Evolutionary conservation across 1,140 invertebrate genomes (phyloP), one percentile per base, ranked within the genome.

Genomic region (Drosophila pseudoananassae): DNA sequence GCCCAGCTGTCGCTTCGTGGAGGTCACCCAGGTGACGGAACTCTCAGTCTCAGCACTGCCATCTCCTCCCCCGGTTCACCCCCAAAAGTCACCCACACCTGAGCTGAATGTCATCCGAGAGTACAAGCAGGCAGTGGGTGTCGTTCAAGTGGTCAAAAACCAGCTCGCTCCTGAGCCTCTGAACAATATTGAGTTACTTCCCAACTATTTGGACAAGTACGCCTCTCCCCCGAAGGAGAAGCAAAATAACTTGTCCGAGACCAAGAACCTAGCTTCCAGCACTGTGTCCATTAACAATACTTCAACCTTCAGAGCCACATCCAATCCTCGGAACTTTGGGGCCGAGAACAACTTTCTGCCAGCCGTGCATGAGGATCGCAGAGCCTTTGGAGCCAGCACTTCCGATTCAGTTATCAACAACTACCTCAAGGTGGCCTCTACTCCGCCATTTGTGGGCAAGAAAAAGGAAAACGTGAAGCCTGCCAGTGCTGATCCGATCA

Each of bases 391-490:
- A 1, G 38, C 15, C 12, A 47, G 15, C 33, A 83, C 59, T 29
- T 60, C 83, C 4, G 90, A 91, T 8, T 40, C 87, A 0, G 91
- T 92, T 2, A 92, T 92, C 1, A 91, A 73, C 47, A 92, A 92
- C 36, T 92, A 92, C 50, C 52, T 92, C 4, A 91, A 88, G 46
- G 70, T 87, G 27, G 54, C 73, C 38, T 46, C 78, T 3, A 25
- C 78, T 1, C 55, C 90, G 1, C 61, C 87, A 1, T 74, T 80
- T 33, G 80, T 90, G 51, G 77, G 53, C 40, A 90, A 90, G 43
- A 92, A 92, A 23, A 90, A 92, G 59, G 85, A 90, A 54, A 90
- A 91, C 12, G 91, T 89, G 0, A 85, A 83, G 29, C 79, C 77
- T 0, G 56, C 66, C 14, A 80, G 73, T 49, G 75, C 87, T 0